Evolutionary conservation across 2,113 vertebrate species (phyloP), one percentile per base, ranked within the genome.

Genomic region (Melospiza georgiana): DNA sequence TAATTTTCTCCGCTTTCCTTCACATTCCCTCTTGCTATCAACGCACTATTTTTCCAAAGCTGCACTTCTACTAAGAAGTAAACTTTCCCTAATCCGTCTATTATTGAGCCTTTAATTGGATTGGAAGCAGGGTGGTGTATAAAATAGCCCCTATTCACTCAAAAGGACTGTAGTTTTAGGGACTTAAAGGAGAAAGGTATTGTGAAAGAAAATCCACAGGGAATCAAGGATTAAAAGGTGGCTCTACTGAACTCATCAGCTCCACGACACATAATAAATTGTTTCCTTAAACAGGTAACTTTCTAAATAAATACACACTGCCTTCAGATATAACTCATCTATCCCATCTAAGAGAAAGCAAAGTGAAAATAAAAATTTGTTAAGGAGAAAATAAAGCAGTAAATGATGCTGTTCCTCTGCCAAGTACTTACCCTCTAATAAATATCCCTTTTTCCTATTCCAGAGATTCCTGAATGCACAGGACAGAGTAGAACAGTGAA

Each of bases 11-110:
- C 98, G 98, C 98, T 98, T 98, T 98, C 97, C 97, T 97, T 98
- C 98, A 98, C 98, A 98, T 98, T 98, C 98, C 97, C 98, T 98
- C 98, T 98, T 98, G 98, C 98, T 97, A 97, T 98, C 97, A 96
- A 97, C 96, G 96, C 97, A 98, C 98, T 97, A 97, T 98, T 98
- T 97, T 97, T 98, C 96, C 98, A 98, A 97, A 98, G 98, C 98
- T 98, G 98, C 97, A 97, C 98, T 98, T 98, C 98, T 98, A 96
- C 98, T 97, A 98, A 98, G 98, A 98, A 99, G 99, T 99, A 99
- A 99, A 99, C 99, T 99, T 98, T 99, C 98, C 98, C 98, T 99
- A 99, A 99, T 99, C 99, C 99, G 86, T 96, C 98, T 98, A 99
- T 99, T 99, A 99, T 99, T 97, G 98, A 97, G 97, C 97, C 98